Evolutionary conservation across 1,140 invertebrate species (phyloP), one percentile per base, ranked within the genome.

Genomic region (Solenopsis invicta): DNA sequence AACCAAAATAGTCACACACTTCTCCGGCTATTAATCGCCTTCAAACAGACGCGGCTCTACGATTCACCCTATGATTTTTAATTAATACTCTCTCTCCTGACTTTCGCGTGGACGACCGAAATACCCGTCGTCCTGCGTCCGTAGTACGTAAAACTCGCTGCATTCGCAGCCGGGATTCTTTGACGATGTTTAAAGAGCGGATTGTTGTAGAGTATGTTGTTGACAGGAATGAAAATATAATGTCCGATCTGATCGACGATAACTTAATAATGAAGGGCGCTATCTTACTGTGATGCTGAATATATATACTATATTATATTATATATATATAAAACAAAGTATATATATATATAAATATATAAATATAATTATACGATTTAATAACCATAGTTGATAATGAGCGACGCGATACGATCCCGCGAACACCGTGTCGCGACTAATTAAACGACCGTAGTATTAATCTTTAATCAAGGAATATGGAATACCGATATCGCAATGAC

Each of bases 281-380:
- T 95, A 95, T 94, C 92, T 93, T 95, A 94, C 94, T 95, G 95
- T 95, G 95, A 95, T 95, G 95, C 94, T 95, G 94, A 94, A 94
- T 94, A 95, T 94, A 94, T 94, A 94, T 94, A 94, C 90, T 93
- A 93, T 93, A 93, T 86, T 48, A 89, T 89, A 88, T 80, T 76
- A 76, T 78, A 86, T 81, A 81, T 85, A 77, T 52, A 76, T 64
- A 74, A 74, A 81, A 67, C 54, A 85, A 72, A 77, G 78, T 56
- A 75, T 88, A 86, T 59, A 80, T 84, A 81, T 54, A 87, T 80
- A 85, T 90, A 80, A 3, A 41, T 41, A 48, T 48, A 86, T 72
- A 84, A 75, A 88, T 84, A 67, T 64, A 87, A 91, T 88, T 91
- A 90, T 91, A 91, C 75, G 75, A 88, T 89, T 71, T 91, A 91